Percentiles rank a stretch among this genome's conserved stretches.
phyloP scores from a whole-genome alignment of 1,140 invertebrate genomes.

The Thereuonema tuberculata region DNA sequence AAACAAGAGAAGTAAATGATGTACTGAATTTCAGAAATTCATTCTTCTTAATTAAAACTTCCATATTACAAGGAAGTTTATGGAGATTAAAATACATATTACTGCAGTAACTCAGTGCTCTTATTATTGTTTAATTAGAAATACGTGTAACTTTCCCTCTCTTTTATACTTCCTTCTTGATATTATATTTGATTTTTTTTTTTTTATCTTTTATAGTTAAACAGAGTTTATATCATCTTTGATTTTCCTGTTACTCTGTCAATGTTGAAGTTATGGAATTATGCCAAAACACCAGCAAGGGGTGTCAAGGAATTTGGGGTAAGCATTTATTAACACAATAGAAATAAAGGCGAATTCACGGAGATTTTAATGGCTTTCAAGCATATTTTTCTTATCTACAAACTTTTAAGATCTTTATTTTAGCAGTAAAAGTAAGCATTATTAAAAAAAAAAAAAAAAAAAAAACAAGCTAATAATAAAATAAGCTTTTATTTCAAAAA shows the following conservation, averaged over 20 bases:
- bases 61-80: too few species aligned
- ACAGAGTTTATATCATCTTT: slow-evolving; percentile 62
- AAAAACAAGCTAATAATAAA: too few species aligned
- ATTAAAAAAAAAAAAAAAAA: too few species aligned
- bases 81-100: too few species aligned
- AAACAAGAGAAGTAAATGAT: too few species aligned
- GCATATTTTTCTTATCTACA: background rate
- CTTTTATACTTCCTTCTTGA: too few species aligned
- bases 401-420: background rate
- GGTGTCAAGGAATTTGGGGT: slow-evolving; percentile 71
- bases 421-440: background rate
- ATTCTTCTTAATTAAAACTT: too few species aligned
- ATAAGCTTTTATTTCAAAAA: background rate
- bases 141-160: too few species aligned
- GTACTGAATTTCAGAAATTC: too few species aligned
- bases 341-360: background rate
- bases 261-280: slow-evolving; percentile 69
- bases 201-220: slow-evolving; percentile 33
- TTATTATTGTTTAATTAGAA: too few species aligned
- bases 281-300: slow-evolving; percentile 56
- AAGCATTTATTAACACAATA: slow-evolving; percentile 22
- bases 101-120: too few species aligned
- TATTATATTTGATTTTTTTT: too few species aligned
- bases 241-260: slow-evolving; percentile 55
- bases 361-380: background rate